Conservation (phyloP, 1,140 invertebrate species). For the Tetramorium alpestre region DNA sequence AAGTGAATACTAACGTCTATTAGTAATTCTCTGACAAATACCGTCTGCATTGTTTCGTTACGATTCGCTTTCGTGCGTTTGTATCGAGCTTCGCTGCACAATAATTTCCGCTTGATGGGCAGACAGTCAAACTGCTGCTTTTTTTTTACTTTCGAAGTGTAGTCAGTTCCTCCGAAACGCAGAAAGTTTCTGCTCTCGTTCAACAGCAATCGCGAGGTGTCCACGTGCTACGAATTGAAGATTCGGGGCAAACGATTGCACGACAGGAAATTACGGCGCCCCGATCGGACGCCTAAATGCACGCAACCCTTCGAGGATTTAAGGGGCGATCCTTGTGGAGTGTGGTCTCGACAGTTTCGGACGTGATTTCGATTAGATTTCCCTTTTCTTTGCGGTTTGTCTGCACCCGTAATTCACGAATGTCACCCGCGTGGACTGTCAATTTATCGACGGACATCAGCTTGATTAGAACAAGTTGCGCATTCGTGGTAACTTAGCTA, state of each 20-base stretch:
- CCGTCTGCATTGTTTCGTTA: not conserved
- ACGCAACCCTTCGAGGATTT: conserved; percentile 73
- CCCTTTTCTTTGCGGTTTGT: conserved; percentile 71
- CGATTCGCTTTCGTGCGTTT: conserved; percentile 13
- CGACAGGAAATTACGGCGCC: conserved; percentile 73
- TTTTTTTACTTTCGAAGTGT: not conserved
- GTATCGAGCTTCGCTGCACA: not conserved
- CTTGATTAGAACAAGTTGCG: conserved; percentile 4
- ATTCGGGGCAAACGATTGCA: conserved; percentile 70
- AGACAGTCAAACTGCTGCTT: conserved; percentile 9
- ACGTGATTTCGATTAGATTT: conserved; percentile 73
- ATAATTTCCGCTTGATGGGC: conserved; percentile 42
- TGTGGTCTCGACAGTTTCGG: conserved; percentile 76
- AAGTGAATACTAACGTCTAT: not conserved
- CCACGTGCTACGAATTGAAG: conserved; percentile 50
- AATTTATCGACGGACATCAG: not conserved
- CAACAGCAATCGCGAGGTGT: conserved; percentile 54
- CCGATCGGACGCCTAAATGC: conserved; percentile 67
- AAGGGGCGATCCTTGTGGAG: conserved; percentile 70
- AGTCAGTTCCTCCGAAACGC: conserved; percentile 48
- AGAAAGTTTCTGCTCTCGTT: conserved; percentile 51
- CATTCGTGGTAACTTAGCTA: not conserved
- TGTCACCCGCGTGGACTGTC: conserved; percentile 28
- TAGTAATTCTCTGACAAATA: not conserved
- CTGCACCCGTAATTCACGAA: conserved; percentile 40